Conservation (phyloP, 2,113 vertebrate genomes). For the Triplophysa rosa region DNA sequence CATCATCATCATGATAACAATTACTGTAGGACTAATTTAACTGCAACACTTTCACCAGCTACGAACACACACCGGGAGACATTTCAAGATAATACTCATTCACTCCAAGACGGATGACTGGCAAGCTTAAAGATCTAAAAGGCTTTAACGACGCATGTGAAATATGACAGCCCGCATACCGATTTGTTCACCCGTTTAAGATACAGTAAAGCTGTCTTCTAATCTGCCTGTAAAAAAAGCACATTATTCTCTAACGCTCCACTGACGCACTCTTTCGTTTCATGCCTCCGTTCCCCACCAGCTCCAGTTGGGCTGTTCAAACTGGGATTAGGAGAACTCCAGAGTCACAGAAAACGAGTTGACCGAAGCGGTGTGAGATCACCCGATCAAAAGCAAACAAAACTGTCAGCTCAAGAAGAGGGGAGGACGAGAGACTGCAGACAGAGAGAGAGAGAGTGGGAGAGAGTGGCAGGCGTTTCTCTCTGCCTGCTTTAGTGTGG, state of each 20-base stretch:
- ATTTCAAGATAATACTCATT: constrained; percentile 38
- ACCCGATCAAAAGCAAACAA: constrained; percentile 31
- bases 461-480: constrained; percentile 43
- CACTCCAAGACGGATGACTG: constrained; percentile 34
- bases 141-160: background rate
- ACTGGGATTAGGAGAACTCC: constrained; percentile 47
- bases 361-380: constrained; percentile 25
- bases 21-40: constrained; percentile 33
- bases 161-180: constrained; percentile 26
- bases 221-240: constrained; percentile 10
- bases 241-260: background rate
- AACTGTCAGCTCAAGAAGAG: constrained; percentile 41
- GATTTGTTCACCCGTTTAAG: background rate
- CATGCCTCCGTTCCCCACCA: constrained; percentile 20
- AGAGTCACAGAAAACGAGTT: constrained; percentile 37
- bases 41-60: background rate
- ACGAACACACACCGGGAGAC: background rate
- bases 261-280: constrained; percentile 31
- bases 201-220: constrained; percentile 22
- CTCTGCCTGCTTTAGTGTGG: constrained; percentile 61
- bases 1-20: constrained; percentile 25
- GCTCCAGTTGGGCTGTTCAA: constrained; percentile 30
- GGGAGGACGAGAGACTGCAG: constrained; percentile 53
- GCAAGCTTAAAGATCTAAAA: constrained; percentile 27
- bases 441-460: constrained; percentile 42